Conservation (phyloP, 2,797 vertebrate genomes). For the Gallirallus australis region DNA sequence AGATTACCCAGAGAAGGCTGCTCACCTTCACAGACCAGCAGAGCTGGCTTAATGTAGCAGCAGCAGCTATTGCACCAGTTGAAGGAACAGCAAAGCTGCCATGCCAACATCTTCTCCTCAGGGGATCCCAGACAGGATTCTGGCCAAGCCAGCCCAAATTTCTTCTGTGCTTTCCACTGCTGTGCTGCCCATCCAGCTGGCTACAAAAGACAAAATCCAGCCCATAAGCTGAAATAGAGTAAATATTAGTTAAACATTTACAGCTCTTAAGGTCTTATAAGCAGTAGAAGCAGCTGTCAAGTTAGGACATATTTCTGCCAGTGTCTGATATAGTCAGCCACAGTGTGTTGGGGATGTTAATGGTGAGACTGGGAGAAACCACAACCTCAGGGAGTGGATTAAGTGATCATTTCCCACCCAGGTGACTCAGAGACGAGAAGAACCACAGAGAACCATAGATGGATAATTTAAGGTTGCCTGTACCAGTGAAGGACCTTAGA, state of each 20-base stretch:
- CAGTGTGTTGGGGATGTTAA: neutral
- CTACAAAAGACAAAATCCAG: constrained; percentile 1
- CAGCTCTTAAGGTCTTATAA: neutral
- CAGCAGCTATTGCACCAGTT: constrained; percentile 27
- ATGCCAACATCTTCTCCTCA: neutral
- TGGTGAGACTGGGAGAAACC: neutral
- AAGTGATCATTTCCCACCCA: neutral
- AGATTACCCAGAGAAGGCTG: neutral
- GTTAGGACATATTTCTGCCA: neutral
- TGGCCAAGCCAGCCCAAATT: constrained; percentile 21
- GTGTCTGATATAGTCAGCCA: rapidly evolving
- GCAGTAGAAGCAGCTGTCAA: neutral
- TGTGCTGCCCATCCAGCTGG: constrained; percentile 3
- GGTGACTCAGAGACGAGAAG: neutral
- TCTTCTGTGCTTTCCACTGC: neutral
- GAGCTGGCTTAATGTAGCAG: constrained; percentile 14
- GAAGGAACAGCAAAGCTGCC: constrained; percentile 43
- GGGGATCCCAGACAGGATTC: neutral
- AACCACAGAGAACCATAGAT: neutral
- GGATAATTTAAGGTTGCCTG: neutral
- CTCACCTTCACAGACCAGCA: constrained; percentile 61
- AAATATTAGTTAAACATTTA: constrained; percentile 47
- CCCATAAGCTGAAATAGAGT: neutral
- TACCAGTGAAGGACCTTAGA: neutral
- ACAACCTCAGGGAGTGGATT: neutral